phyloP scores from a whole-genome alignment of 1,140 invertebrate genomes.

The Arctopsyche grandis region DNA sequence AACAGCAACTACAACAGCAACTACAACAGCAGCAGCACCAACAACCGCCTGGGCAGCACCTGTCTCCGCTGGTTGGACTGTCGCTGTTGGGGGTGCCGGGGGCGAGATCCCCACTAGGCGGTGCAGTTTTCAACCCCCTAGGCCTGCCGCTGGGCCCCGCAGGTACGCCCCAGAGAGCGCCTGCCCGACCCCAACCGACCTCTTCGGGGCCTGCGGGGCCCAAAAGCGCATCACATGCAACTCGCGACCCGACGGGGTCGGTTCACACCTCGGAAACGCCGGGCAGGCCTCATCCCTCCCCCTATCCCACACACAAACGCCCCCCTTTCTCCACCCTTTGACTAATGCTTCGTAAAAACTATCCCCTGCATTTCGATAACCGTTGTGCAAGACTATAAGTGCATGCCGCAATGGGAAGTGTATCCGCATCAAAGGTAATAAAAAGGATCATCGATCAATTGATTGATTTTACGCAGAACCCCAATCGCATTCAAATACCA shows the following conservation, averaged over 20 bases:
- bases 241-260: constrained; percentile 65
- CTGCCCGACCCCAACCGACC: constrained; percentile 59
- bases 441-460: no score
- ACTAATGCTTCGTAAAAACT: neutral
- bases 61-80: constrained; percentile 50
- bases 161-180: constrained; percentile 69
- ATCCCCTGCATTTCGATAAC: neutral
- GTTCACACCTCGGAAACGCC: constrained; percentile 55
- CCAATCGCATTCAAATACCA: no score
- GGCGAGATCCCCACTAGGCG: constrained; percentile 81
- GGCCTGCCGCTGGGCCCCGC: constrained; percentile 81
- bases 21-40: constrained; percentile 48
- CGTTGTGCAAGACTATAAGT: neutral
- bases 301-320: neutral
- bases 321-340: constrained; percentile 59
- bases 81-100: constrained; percentile 68
- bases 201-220: constrained; percentile 55
- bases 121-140: constrained; percentile 82
- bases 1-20: constrained; percentile 35
- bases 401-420: neutral
- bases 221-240: constrained; percentile 58
- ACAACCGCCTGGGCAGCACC: constrained; percentile 50
- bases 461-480: no score
- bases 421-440: neutral
- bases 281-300: constrained; percentile 52